Percentiles rank a stretch among this genome's conserved stretches.
Evolutionary conservation across 2,113 vertebrate genomes (phyloP).

Genomic region (Podilymbus podiceps): DNA sequence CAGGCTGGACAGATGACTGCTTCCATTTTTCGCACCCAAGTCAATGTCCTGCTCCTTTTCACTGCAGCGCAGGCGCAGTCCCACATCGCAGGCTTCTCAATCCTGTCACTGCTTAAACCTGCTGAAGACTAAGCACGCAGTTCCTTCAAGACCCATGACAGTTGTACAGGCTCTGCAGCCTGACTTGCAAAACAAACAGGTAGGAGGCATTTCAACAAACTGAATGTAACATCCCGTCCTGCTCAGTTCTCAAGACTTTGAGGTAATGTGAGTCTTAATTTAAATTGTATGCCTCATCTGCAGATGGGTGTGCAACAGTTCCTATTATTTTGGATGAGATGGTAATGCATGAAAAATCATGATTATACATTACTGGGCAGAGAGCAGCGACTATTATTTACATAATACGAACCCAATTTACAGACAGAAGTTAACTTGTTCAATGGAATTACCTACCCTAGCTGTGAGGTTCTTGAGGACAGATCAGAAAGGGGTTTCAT

Average conservation of each 20-base stretch:
- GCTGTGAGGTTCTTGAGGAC: background rate
- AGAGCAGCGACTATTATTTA: background rate
- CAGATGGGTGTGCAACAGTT: background rate
- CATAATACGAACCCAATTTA: background rate
- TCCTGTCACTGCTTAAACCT: background rate
- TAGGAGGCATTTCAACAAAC: background rate
- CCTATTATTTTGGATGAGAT: background rate
- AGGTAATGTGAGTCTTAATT: background rate
- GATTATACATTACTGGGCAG: background rate
- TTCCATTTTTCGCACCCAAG: background rate
- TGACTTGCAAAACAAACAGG: constrained; percentile 1
- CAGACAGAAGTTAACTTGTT: constrained; percentile 10
- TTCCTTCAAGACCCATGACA: background rate
- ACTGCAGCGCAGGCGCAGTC: background rate
- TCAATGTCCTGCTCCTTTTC: background rate
- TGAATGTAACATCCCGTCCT: background rate
- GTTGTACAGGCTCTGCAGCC: background rate
- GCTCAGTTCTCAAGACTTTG: background rate
- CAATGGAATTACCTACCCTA: background rate
- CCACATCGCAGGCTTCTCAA: background rate
- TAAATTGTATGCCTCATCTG: background rate
- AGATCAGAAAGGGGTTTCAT: background rate
- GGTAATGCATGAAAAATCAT: background rate
- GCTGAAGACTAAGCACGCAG: background rate
- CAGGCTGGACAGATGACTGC: background rate